Evolutionary conservation across 2,113 vertebrate genomes (phyloP), one percentile per base, ranked within the genome.

Genomic region (Ptyas mucosa): DNA sequence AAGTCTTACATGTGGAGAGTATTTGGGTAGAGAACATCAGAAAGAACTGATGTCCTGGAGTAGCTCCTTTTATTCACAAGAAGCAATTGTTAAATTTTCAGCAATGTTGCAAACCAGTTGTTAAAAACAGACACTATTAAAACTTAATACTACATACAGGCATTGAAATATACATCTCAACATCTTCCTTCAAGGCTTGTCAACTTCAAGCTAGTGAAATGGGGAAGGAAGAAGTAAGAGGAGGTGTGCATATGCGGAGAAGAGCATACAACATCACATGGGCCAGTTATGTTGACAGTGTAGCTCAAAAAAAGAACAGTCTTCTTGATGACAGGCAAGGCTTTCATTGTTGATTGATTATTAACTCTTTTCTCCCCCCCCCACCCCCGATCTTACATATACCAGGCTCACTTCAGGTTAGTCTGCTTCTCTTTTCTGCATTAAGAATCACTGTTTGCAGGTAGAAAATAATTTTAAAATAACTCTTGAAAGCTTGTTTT

Each of bases 131-230:
- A n/a, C 29, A n/a, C 5, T 69, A 34, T 69, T 69, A n/a, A n/a
- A 69, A 69, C 29, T n/a, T 64, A 69, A 69, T n/a, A n/a, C 61
- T n/a, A 69, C 61, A 69, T 29, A 69, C 12, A 69, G 0, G 0
- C 0, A 26, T 2, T n/a, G 85, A 54, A 5, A 23, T 11, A 1
- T 8, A 0, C 4, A 6, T 4, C 0, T 15, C 64, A 14, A 43
- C 95, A 96, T 92, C 91, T 89, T 20, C 75, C 9, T 51, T 69
- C 29, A 10, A 55, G 11, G 52, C 0, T 2, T 24, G 0, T 0
- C 11, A 7, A 1, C 0, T 0, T 3, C 3, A n/a, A 49, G 61
- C 20, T 2, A 15, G 1, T 5, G 1, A 15, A 3, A 3, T 21
- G 21, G 26, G 1, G 1, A 34, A 8, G 0, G 0, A 6, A 34